phyloP scores from a whole-genome alignment of 2,797 vertebrate species.

The Microctenopoma lineatum region DNA sequence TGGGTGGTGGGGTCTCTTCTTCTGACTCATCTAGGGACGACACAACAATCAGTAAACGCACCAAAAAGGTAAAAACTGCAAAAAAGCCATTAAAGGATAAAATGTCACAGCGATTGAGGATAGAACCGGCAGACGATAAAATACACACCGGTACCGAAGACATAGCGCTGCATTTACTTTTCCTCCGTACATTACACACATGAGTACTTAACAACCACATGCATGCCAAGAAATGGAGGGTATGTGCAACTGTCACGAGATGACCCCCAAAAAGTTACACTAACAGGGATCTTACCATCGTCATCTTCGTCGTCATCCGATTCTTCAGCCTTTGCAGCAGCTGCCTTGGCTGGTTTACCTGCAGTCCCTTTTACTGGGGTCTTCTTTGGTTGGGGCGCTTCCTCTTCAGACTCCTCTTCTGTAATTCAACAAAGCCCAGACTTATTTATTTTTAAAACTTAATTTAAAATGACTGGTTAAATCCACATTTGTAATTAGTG shows the following conservation, averaged over 20 bases:
- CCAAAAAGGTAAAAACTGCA: neutral
- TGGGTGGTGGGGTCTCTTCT: constrained; percentile 77
- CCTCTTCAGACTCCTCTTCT: constrained; percentile 84
- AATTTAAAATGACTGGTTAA: neutral
- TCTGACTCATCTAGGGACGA: constrained; percentile 73
- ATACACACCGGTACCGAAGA: constrained; percentile 81
- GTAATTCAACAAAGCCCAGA: neutral
- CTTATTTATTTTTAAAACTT: neutral
- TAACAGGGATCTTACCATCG: constrained; percentile 56
- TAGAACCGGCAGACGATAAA: constrained; percentile 75
- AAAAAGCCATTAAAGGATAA: fast-evolving
- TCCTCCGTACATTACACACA: constrained; percentile 80
- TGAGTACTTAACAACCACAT: constrained; percentile 66
- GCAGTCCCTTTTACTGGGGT: constrained; percentile 67
- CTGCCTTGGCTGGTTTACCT: constrained; percentile 67
- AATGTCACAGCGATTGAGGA: constrained; percentile 79
- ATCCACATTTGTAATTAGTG: neutral
- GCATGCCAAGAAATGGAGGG: constrained; percentile 81
- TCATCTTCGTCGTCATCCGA: constrained; percentile 80
- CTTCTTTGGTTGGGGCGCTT: constrained; percentile 82
- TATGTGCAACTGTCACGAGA: fast-evolving
- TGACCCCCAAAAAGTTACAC: too few species aligned
- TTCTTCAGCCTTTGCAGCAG: constrained; percentile 79
- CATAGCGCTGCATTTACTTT: constrained; percentile 79
- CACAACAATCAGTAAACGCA: neutral